Base-by-base conservation (phyloP, 2,113 vertebrate genomes). In the Pituophis catenifer region DNA sequence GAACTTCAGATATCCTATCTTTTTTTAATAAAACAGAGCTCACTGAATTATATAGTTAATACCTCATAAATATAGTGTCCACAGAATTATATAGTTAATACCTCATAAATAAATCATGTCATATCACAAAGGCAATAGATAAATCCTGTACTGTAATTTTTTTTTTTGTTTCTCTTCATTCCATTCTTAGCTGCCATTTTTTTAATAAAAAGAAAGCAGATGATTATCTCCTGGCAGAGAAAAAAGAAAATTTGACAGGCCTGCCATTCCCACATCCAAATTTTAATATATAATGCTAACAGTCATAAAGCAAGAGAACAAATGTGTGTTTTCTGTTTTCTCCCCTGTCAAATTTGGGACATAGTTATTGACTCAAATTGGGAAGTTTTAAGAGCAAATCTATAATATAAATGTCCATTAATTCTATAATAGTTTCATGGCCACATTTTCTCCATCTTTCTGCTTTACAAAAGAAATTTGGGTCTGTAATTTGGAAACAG, bases 171-270 rank as follows among this genome's bases (percentile, higher is more conserved):
- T 93, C 87, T 58, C 89, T 95, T 95, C 89, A 93, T 96, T 97
- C 96, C 95, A 95, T 95, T 91, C 97, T 95, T 94, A 95, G 57
- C 94, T 95, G 95, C 96, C 97, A 96, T 96, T 97, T 97, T 95
- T 93, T 96, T 95, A 97, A 94, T 89, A 89, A 95, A 95, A 96
- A 96, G 90, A 91, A 91, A 95, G 29, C 88, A 94, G 21, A 62
- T 92, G 87, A n/a, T 70, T 94, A 94, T 24, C 85, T 86, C 93
- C 58, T 95, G 91, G 89, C 6, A 15, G 93, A 33, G 58, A 53
- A 94, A 48, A 93, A 75, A 92, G 13, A 91, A 89, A 29, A 87
- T 86, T 95, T 94, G 94, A 96, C 90, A 92, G 89, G 94, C 52
- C 21, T 97, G 94, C 94, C 93, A 95, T 75, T 33, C 6, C 7